A percentile compares a stretch with the other conserved stretches of the same genome.
Evolutionary conservation across 2,797 vertebrate genomes (phyloP).

Genomic region (Macropodus opercularis): DNA sequence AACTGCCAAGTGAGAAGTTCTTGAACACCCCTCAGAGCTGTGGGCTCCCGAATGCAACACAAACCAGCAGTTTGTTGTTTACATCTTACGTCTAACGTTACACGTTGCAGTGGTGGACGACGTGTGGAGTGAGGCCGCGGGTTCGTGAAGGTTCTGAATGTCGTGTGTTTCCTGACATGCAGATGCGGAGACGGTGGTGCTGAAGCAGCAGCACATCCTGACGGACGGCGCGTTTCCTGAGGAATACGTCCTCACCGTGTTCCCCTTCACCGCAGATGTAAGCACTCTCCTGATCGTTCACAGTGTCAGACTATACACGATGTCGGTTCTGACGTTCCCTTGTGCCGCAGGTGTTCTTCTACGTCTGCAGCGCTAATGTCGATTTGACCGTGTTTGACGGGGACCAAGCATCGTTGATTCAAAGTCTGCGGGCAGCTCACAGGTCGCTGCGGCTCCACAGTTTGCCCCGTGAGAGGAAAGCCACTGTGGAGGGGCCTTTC

Average conservation of each 20-base stretch:
- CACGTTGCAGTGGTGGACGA: too few species aligned
- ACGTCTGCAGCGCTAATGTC: slow-evolving; percentile 30
- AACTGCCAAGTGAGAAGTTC: background rate
- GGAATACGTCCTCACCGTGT: slow-evolving; percentile 58
- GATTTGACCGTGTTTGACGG: slow-evolving; percentile 48
- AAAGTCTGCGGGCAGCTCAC: slow-evolving; percentile 42
- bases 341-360: slow-evolving; percentile 61
- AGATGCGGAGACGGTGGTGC: slow-evolving; percentile 66
- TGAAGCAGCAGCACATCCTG: slow-evolving; percentile 48
- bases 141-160: background rate
- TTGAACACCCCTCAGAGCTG: background rate
- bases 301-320: too few species aligned
- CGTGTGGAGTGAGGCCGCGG: too few species aligned
- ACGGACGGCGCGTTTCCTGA: slow-evolving; percentile 46
- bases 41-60: background rate
- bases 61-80: too few species aligned
- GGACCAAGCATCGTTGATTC: slow-evolving; percentile 14
- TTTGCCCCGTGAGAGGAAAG: background rate
- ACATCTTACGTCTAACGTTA: too few species aligned
- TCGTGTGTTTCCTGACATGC: slow-evolving; percentile 20
- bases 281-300: background rate
- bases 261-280: slow-evolving; percentile 62
- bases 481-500: slow-evolving; percentile 59
- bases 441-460: slow-evolving; percentile 51
- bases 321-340: background rate